Base-by-base conservation (phyloP, 2,113 vertebrate genomes). In the Etia nguti region DNA sequence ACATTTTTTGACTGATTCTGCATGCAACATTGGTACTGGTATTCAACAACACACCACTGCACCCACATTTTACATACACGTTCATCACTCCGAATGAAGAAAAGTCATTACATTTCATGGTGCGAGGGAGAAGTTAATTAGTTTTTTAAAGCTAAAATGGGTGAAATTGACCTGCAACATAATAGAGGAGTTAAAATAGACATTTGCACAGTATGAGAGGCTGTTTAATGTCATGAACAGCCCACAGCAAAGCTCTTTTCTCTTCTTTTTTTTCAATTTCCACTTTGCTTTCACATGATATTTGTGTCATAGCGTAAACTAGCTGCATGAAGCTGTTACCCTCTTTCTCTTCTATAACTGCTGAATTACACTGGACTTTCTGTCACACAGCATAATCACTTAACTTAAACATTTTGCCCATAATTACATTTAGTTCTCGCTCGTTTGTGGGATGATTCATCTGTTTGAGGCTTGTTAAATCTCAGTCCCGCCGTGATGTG, bases 381-480 rank as follows among this genome's bases (percentile, higher is more conserved):
- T 84, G 54, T 59, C 79, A 83, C 86, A 60, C 48, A 68, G 13
- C 36, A 43, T 16, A 80, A 90, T 82, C 84, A 38, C n/a, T 75
- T 26, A 18, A 84, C 86, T 90, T 84, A 55, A 86, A 91, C 75
- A 86, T 89, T 87, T 84, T 88, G 75, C 55, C 31, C 59, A 50
- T 87, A 90, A 92, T 93, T 70, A 88, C 75, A 59, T 84, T 68
- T 59, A 90, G 90, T 92, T 92, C 92, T 92, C 38, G 59, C 87
- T 59, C 82, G 54, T 83, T 84, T 88, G 85, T 90, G 86, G 29
- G 57, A 83, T 77, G 62, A 92, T 91, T 94, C 70, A 85, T 94
- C 86, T 15, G 54, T 87, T 88, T 89, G 60, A 88, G 81, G 57
- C 31, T 88, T 92, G 86, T 90, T 90, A 83, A 92, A 92, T 85